phyloP scores from a whole-genome alignment of 2,113 vertebrate species.

The Phycodurus eques region DNA sequence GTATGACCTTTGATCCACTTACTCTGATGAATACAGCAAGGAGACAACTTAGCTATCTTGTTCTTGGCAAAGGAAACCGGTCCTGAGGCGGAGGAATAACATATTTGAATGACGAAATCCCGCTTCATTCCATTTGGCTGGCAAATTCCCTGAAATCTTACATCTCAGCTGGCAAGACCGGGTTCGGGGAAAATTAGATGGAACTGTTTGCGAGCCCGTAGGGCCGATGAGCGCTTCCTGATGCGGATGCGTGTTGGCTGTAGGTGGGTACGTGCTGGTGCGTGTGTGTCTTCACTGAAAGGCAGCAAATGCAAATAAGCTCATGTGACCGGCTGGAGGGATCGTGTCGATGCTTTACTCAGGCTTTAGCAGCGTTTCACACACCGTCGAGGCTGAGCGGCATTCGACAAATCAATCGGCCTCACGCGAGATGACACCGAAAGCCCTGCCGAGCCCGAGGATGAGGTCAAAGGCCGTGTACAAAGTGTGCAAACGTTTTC shows the following conservation, averaged over 20 bases:
- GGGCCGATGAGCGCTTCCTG: constrained; percentile 35
- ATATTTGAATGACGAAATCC: constrained; percentile 65
- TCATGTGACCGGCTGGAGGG: constrained; percentile 44
- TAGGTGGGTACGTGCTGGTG: constrained; percentile 39
- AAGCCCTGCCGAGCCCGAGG: constrained; percentile 23
- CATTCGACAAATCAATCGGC: constrained; percentile 32
- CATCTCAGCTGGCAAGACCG: constrained; percentile 48
- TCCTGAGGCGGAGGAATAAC: constrained; percentile 58
- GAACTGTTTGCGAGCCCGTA: constrained; percentile 28
- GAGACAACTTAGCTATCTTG: constrained; percentile 43
- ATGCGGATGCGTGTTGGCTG: constrained; percentile 25
- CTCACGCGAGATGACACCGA: constrained; percentile 19
- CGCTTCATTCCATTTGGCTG: constrained; percentile 48
- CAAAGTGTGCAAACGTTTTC: no score
- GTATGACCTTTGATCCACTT: constrained; percentile 37
- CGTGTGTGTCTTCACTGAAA: constrained; percentile 46
- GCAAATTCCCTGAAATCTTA: constrained; percentile 57
- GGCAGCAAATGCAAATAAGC: constrained; percentile 57
- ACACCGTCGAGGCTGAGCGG: constrained; percentile 10
- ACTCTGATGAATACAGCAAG: constrained; percentile 27
- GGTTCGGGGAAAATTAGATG: constrained; percentile 49
- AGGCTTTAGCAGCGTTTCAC: constrained; percentile 34
- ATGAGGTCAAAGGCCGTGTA: constrained; percentile 4
- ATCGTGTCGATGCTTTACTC: not conserved
- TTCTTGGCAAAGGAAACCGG: constrained; percentile 43